These are phyloP conservation scores for Tauraco erythrolophus DNA, from an alignment of 2,113 vertebrate genomes.

Conservation along the genomic window DNA sequence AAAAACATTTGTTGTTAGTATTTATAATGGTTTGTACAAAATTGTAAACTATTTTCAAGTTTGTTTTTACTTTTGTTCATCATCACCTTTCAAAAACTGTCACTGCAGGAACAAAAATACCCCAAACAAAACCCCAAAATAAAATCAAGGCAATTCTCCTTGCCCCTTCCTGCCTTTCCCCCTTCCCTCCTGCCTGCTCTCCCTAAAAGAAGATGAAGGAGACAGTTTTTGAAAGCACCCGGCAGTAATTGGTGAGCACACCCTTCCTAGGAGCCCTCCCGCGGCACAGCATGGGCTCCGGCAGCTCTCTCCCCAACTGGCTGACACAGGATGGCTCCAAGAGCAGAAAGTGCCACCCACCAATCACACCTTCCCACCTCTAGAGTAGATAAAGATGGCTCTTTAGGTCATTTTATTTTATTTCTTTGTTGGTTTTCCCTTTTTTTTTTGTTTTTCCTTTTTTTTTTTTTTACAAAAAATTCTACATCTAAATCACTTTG, in stretches of 20 bases:
- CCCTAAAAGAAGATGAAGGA: not conserved
- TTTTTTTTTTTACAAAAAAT: conserved; percentile 65
- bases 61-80: conserved; percentile 10
- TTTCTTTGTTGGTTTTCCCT: conserved; percentile 47
- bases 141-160: not conserved
- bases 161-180: not conserved
- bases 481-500: conserved; percentile 70
- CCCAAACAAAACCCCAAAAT: not conserved
- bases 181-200: not conserved
- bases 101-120: not conserved
- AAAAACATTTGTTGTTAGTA: conserved; percentile 62
- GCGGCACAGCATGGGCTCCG: fast-evolving
- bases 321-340: not conserved
- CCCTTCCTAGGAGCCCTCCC: not conserved
- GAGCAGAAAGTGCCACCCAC: not conserved
- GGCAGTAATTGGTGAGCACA: not conserved
- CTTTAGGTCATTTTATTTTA: conserved; percentile 61
- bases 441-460: not conserved
- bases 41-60: conserved; percentile 73
- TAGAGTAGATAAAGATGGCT: conserved; percentile 70
- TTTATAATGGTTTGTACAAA: conserved; percentile 70
- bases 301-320: not conserved
- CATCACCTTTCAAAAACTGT: conserved; percentile 45
- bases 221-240: conserved; percentile 40
- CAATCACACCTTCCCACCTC: conserved; percentile 15